Conservation (phyloP, 1,140 invertebrate species). For the Drosophila prosaltans region DNA sequence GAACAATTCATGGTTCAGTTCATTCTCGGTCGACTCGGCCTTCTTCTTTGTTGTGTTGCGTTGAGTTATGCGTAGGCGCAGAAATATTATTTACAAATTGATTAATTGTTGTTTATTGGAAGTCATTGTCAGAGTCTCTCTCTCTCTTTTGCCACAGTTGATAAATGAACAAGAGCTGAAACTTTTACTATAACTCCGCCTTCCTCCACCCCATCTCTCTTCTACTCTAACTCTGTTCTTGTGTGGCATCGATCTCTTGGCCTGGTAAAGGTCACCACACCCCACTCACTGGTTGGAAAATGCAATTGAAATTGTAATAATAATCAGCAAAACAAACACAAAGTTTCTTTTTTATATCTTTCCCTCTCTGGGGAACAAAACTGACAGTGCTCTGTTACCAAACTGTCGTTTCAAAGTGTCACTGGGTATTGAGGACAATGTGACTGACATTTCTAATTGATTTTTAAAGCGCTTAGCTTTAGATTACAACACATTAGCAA, state of each 20-base stretch:
- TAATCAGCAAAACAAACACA: background rate
- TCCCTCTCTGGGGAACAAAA: constrained; percentile 36
- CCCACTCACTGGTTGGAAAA: constrained; percentile 35
- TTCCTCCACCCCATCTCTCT: background rate
- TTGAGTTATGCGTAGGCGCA: constrained; percentile 51
- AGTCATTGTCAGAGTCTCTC: constrained; percentile 48
- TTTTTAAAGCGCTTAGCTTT: constrained; percentile 70
- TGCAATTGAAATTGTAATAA: constrained; percentile 23
- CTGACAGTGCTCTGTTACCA: constrained; percentile 31
- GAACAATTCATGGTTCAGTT: constrained; percentile 34
- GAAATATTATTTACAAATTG: constrained; percentile 67
- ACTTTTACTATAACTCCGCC: background rate
- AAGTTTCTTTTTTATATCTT: too few species aligned
- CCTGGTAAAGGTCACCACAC: constrained; percentile 17
- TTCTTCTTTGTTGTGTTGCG: constrained; percentile 26
- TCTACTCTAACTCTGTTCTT: background rate
- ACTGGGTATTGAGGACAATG: constrained; percentile 66
- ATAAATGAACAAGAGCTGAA: constrained; percentile 51
- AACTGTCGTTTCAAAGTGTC: constrained; percentile 70
- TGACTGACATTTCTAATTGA: constrained; percentile 76
- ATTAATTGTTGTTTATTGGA: constrained; percentile 69
- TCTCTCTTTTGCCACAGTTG: constrained; percentile 18
- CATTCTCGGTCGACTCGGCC: background rate
- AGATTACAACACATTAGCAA: constrained; percentile 73
- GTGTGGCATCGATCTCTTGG: too few species aligned